Percentiles rank a stretch among this genome's conserved stretches.
phyloP scores from a whole-genome alignment of 2,113 vertebrate species.

The Bucco capensis region DNA sequence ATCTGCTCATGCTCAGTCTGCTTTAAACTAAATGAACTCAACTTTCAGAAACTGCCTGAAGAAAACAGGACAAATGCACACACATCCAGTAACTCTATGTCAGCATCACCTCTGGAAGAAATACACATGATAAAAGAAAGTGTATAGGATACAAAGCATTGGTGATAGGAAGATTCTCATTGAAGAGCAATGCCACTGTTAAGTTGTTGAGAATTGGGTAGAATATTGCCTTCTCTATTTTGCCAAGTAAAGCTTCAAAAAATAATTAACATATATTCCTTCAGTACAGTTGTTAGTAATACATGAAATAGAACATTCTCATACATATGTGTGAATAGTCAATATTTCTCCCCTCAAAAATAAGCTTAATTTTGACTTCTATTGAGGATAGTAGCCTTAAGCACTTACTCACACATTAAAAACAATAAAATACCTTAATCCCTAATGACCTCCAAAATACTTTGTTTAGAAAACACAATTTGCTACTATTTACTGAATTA shows the following conservation, averaged over 20 bases:
- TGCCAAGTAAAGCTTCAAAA: background rate
- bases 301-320: background rate
- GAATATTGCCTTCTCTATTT: background rate
- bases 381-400: background rate
- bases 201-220: background rate
- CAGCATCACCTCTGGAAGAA: background rate
- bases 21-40: slow-evolving; percentile 6
- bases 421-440: background rate
- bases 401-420: background rate
- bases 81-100: background rate
- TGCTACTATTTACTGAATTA: background rate
- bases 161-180: background rate
- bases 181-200: background rate
- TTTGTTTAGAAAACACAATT: background rate
- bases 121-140: background rate
- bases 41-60: slow-evolving; percentile 26
- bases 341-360: background rate
- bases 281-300: background rate
- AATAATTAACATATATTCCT: background rate
- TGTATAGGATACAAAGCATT: background rate
- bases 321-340: background rate
- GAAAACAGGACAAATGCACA: slow-evolving; percentile 8
- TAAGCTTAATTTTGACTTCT: background rate
- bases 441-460: background rate
- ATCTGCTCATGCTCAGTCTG: background rate